A percentile compares a stretch with the other conserved stretches of the same genome.
Evolutionary conservation across 2,113 vertebrate species (phyloP).

Genomic region (Elanus axillaris): DNA sequence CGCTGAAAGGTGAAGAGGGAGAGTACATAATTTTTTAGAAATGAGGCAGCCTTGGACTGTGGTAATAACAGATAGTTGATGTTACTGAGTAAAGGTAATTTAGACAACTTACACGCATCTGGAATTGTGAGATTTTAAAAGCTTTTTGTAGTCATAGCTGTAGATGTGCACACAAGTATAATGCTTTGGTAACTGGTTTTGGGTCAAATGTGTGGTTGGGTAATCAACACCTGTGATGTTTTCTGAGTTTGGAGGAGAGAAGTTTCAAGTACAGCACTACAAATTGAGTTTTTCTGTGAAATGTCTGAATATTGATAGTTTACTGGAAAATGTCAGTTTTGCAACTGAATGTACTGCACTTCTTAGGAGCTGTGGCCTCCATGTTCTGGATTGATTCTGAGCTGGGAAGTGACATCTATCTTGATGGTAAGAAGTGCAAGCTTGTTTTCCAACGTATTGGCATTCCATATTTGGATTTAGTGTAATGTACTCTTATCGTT

Average conservation of each 20-base stretch:
- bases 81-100: neutral
- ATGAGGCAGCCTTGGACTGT: neutral
- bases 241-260: neutral
- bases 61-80: neutral
- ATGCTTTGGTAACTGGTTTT: neutral
- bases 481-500: neutral
- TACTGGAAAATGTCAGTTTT: neutral
- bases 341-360: neutral
- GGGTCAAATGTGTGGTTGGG: neutral
- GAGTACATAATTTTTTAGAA: neutral
- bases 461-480: neutral
- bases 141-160: neutral
- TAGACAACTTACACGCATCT: neutral
- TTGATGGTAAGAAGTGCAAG: slow-evolving; percentile 84
- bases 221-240: neutral
- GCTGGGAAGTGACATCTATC: slow-evolving; percentile 93
- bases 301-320: neutral
- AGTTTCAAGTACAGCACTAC: neutral
- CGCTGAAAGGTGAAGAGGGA: neutral
- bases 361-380: slow-evolving; percentile 90
- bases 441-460: neutral
- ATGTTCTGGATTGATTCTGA: slow-evolving; percentile 99
- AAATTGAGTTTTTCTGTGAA: neutral
- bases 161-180: neutral
- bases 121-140: neutral